A percentile compares a stretch with the other conserved stretches of the same genome.
These are phyloP conservation scores for Sterrhoptilus dennistouni DNA, from an alignment of 2,113 vertebrate species.

Conservation along the genomic window DNA sequence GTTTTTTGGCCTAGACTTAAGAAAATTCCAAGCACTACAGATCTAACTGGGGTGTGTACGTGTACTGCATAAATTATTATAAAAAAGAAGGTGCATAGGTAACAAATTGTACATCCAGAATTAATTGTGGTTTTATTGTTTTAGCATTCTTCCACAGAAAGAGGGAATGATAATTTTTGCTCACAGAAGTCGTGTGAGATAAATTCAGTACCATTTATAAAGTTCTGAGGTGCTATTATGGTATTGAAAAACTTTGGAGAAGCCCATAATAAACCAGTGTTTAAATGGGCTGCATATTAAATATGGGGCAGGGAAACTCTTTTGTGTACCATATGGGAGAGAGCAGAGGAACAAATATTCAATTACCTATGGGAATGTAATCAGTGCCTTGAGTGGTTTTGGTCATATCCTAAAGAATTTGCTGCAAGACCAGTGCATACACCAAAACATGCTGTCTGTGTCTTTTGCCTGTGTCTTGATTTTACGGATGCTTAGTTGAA, in stretches of 20 bases:
- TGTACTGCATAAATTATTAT: not conserved
- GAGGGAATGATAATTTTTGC: not conserved
- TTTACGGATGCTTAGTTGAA: not conserved
- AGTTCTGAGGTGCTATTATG: not conserved
- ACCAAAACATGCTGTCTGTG: not conserved
- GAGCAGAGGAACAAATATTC: not conserved
- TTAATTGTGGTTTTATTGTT: not conserved
- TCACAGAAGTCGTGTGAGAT: not conserved
- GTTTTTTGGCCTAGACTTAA: not conserved
- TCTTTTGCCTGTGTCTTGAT: not conserved
- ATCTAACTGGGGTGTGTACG: not conserved
- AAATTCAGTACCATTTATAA: not conserved
- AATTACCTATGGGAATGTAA: not conserved
- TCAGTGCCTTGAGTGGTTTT: not conserved
- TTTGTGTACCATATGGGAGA: not conserved
- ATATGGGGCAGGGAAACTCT: not conserved
- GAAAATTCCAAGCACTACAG: not conserved
- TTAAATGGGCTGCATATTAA: not conserved
- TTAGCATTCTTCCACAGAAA: not conserved
- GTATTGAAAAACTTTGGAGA: not conserved
- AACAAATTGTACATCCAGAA: not conserved
- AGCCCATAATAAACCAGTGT: not conserved
- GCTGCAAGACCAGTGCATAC: not conserved
- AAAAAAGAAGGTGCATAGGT: not conserved
- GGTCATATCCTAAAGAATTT: not conserved